phyloP scores from a whole-genome alignment of 2,797 vertebrate species.

The Halcyon leucocephala region DNA sequence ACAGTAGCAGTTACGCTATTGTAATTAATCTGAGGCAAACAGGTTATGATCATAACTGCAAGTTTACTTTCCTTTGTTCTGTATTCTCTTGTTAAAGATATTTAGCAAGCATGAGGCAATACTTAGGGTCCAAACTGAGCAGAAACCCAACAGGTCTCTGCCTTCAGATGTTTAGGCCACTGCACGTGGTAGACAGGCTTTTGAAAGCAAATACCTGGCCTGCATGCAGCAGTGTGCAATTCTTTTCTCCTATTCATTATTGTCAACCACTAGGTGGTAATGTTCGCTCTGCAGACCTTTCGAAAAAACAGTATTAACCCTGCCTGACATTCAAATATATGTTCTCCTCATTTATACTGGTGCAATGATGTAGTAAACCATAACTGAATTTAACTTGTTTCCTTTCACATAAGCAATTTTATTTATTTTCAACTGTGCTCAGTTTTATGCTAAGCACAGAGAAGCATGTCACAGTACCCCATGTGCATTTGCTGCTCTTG shows the following conservation, averaged over 20 bases:
- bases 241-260: neutral
- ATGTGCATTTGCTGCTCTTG: neutral
- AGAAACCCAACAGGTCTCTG: neutral
- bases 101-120: rapidly evolving
- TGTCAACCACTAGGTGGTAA: constrained; percentile 56
- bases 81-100: neutral
- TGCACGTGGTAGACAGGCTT: neutral
- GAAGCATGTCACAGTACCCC: neutral
- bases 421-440: neutral
- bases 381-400: neutral
- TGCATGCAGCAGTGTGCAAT: rapidly evolving
- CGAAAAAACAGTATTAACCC: neutral
- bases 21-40: neutral
- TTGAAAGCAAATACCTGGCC: neutral
- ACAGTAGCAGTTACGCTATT: neutral
- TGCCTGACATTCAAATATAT: neutral
- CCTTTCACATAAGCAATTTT: neutral
- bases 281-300: neutral
- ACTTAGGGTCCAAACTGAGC: neutral
- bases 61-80: neutral
- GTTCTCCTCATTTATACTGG: neutral
- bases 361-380: neutral
- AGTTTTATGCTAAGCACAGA: neutral
- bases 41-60: neutral
- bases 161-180: neutral